Conservation (phyloP, 1,140 invertebrate species). For the Neodiprion virginianus region DNA sequence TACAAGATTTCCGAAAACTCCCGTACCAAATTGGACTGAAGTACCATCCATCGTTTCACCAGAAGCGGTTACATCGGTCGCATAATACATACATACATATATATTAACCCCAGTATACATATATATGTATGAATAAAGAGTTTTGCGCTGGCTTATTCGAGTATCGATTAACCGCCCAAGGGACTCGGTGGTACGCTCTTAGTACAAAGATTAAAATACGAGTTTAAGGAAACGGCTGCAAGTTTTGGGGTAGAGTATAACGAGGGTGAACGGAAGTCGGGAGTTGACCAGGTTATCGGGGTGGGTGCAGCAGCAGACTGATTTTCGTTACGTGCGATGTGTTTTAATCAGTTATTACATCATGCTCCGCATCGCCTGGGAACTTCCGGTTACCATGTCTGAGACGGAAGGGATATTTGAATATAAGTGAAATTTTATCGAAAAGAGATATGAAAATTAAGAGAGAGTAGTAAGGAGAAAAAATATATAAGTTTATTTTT, state of each 20-base stretch:
- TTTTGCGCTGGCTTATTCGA: neutral
- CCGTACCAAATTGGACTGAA: neutral
- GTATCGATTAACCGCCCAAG: neutral
- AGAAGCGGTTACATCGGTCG: too few species aligned
- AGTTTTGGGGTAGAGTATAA: neutral
- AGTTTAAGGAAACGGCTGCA: neutral
- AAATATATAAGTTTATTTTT: constrained; percentile 61
- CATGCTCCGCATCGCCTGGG: neutral
- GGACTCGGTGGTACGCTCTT: neutral
- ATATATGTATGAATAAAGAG: too few species aligned
- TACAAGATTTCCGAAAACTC: neutral
- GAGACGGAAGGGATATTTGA: neutral
- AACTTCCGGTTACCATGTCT: neutral
- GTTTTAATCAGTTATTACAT: neutral
- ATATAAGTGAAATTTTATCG: constrained; percentile 13
- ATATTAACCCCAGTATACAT: too few species aligned
- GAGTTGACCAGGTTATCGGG: neutral
- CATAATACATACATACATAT: too few species aligned
- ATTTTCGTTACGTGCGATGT: neutral
- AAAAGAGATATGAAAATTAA: constrained; percentile 17
- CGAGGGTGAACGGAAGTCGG: neutral
- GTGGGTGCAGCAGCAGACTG: too few species aligned
- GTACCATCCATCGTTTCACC: neutral
- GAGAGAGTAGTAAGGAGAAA: constrained; percentile 33
- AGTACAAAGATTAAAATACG: constrained; percentile 5